Evolutionary conservation across 92 coral and sea anemone genomes (phyloP), one percentile per base, ranked within the genome.

Genomic region (Phenganax marumi): DNA sequence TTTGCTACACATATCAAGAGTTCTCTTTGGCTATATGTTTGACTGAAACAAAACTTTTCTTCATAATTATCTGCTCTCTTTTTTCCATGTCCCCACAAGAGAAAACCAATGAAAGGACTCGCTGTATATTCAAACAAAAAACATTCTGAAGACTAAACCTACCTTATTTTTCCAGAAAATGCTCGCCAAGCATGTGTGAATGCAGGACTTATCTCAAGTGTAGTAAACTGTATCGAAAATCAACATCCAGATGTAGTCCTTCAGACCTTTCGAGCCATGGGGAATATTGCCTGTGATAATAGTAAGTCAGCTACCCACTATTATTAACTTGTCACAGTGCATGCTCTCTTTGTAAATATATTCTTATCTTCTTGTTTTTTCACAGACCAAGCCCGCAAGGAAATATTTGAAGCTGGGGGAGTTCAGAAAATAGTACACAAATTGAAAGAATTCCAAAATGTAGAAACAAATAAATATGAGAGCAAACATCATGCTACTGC

Each of bases 391-490:
- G 95, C 90, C 21, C 86, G 92, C 39, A 77, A 87, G 85, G 84
- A 89, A 14, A 69, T 91, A 53, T 71, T 93, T 39, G 90, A 92
- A 73, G 84, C 90, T 61, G 89, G 90, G 74, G 99, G 96, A 70
- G 91, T 95, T 60, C 90, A 92, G 82, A 95, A 92, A 69, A 93
- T 96, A 50, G 83, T 93, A 12, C 84, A 87, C 70, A 88, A 81
- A 78, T 76, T 96, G 18, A 90, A 78, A 65, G 71, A 81, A 11
- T 82, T 96, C 26, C 90, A 89, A 49, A 79, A 89, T 70, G 81
- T 75, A 61, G 89, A 96, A 73, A 88, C 77, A 10, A 87, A 87
- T 7, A 82, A 84, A 17, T 93, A 93, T 82, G 93, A 93, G 78
- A 83, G 89, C 72, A 75, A 84, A 66, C 94, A 90, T 71, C 85